Percentiles rank a stretch among this genome's conserved stretches.
phyloP scores from a whole-genome alignment of 2,888 invertebrate genomes.

The Hirtodrosophila histrioides region DNA sequence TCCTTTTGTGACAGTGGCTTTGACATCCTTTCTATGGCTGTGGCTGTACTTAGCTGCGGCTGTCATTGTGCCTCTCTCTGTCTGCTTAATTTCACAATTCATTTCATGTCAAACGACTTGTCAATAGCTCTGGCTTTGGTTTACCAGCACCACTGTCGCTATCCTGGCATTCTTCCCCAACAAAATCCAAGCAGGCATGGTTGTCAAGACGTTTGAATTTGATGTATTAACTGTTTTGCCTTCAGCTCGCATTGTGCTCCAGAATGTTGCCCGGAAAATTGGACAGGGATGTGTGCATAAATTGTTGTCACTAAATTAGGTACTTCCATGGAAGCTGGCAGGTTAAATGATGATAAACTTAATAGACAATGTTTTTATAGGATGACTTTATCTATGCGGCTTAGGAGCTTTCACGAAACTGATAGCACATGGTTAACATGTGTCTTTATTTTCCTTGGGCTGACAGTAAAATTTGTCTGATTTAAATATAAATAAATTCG shows the following conservation, averaged over 20 bases:
- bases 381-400: constrained; percentile 40
- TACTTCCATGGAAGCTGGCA: constrained; percentile 19
- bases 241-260: constrained; percentile 38
- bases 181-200: constrained; percentile 38
- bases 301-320: constrained; percentile 33
- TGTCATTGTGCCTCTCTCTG: constrained; percentile 43
- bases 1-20: constrained; percentile 26
- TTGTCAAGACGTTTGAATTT: constrained; percentile 69
- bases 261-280: constrained; percentile 10
- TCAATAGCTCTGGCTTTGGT: constrained; percentile 43
- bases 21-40: constrained; percentile 25
- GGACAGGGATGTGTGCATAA: constrained; percentile 22
- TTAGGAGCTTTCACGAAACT: constrained; percentile 30
- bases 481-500: too few species aligned
- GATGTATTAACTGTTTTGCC: constrained; percentile 73
- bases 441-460: neutral
- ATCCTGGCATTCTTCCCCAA: constrained; percentile 20
- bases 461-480: neutral
- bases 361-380: constrained; percentile 47
- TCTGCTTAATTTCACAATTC: constrained; percentile 78
- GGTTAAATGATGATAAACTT: constrained; percentile 57
- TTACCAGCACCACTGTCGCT: constrained; percentile 13
- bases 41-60: constrained; percentile 16
- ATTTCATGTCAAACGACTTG: constrained; percentile 77
- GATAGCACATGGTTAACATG: constrained; percentile 16